Evolutionary conservation across 2,888 invertebrate genomes (phyloP).

Genomic region (Magallana nippona): DNA sequence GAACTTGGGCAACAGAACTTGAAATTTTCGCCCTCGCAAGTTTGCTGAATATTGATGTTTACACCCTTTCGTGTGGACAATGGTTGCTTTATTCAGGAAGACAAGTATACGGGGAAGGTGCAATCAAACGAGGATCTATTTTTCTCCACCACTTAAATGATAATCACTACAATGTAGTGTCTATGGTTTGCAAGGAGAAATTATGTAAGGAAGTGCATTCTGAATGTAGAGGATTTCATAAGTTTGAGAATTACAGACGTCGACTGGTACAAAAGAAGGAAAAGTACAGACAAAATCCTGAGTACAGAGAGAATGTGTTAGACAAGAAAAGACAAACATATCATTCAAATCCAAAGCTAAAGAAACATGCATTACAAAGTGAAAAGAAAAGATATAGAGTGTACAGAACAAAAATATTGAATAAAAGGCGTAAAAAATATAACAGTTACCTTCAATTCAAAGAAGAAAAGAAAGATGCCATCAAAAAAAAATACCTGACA

Average conservation of each 20-base stretch:
- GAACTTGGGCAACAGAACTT: constrained; percentile 38
- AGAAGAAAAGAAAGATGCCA: neutral
- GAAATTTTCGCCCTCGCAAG: constrained; percentile 36
- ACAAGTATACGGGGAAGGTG: neutral
- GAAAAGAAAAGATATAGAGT: neutral
- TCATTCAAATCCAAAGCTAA: neutral
- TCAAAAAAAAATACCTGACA: neutral
- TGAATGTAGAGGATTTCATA: no score
- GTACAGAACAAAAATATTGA: neutral
- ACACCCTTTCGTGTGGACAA: neutral
- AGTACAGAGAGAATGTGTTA: no score
- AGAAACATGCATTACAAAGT: neutral
- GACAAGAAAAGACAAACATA: no score
- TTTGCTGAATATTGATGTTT: constrained; percentile 25
- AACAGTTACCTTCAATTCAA: neutral
- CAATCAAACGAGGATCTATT: neutral
- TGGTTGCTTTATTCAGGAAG: constrained; percentile 38
- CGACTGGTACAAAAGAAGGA: neutral
- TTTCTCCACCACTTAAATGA: constrained; percentile 42
- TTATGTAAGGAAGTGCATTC: neutral
- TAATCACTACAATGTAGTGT: constrained; percentile 41
- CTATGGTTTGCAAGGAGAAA: neutral
- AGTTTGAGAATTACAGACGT: no score
- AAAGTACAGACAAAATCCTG: constrained; percentile 21
- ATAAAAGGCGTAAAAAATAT: no score